Evolutionary conservation across 2,797 vertebrate genomes (phyloP), one percentile per base, ranked within the genome.

Genomic region (Dendrocincla fuliginosa): DNA sequence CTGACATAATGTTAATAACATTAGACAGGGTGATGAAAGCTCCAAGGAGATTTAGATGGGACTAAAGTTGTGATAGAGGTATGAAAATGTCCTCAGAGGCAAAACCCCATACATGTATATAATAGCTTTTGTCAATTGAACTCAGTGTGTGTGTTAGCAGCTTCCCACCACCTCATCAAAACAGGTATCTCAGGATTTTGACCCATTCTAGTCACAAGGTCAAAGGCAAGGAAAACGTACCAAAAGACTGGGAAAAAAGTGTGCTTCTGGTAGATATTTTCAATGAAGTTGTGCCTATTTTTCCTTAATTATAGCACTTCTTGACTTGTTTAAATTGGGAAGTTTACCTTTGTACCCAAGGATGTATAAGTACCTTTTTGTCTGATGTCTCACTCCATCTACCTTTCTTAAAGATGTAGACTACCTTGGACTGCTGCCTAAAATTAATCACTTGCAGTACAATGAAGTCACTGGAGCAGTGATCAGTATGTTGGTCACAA

Each of bases 251-350:
- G 9, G n/a, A 57, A 50, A 46, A 57, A 50, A 65, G 2, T 4
- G 1, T 68, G 7, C 53, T 89, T 89, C 18, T 16, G 71, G 69
- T 83, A 60, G 5, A 35, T 14, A 22, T 22, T 64, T 86, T n/a
- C 11, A 52, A 12, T 75, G 2, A 47, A 60, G 17, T 39, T 50
- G 9, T 46, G 3, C 4, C 8, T 50, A 0, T 30, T 74, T 81
- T 53, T 68, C n/a, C 11, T 71, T 37, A 18, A 46, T 77, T 60
- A 30, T 52, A 60, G 3, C 1, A 10, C 10, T 76, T 0, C 0
- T 22, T 89, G 63, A 12, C 33, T 39, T 32, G n/a, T 53, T 90
- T 63, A 67, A 79, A 24, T 4, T 50, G 30, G 16, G 8, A 32
- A 24, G 15, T 35, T 93, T 67, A 33, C 5, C 73, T 89, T 59